These are phyloP conservation scores for Asteroscopus sphinx DNA, from an alignment of 2,888 invertebrate species.

Conservation along the genomic window DNA sequence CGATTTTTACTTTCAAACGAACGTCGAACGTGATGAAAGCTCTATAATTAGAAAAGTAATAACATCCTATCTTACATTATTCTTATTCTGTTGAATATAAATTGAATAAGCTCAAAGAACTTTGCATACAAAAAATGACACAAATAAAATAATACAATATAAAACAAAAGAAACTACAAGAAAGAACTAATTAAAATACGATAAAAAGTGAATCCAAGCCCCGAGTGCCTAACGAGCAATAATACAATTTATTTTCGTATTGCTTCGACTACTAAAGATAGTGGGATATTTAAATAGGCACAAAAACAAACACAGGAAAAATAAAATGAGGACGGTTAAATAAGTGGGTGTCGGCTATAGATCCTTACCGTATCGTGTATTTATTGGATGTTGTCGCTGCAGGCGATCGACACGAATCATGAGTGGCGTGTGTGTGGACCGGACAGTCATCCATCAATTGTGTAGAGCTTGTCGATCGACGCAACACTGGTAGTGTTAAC, in stretches of 20 bases:
- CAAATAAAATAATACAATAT: constrained; percentile 29
- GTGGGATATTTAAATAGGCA: constrained; percentile 47
- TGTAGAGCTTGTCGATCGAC: constrained; percentile 52
- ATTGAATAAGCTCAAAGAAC: constrained; percentile 36
- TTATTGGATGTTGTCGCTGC: constrained; percentile 63
- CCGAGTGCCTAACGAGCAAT: constrained; percentile 48
- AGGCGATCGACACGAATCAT: constrained; percentile 56
- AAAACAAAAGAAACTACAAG: constrained; percentile 32
- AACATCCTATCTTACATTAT: constrained; percentile 12
- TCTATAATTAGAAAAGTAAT: constrained; percentile 58
- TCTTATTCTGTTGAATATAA: constrained; percentile 31
- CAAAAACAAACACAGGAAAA: constrained; percentile 42
- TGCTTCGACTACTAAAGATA: constrained; percentile 34
- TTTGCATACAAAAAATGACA: constrained; percentile 13
- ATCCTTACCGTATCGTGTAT: constrained; percentile 61
- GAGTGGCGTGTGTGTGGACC: constrained; percentile 58
- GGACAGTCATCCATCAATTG: constrained; percentile 64
- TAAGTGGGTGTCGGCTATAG: constrained; percentile 48
- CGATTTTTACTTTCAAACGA: constrained; percentile 73
- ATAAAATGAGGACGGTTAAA: constrained; percentile 44
- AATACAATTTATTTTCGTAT: constrained; percentile 43
- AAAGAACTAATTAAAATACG: constrained; percentile 48
- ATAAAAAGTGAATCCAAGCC: constrained; percentile 43
- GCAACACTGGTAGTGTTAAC: constrained; percentile 58
- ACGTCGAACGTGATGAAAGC: constrained; percentile 64